Percentiles rank a stretch among this genome's conserved stretches.
Evolutionary conservation across 2,888 invertebrate species (phyloP).

Genomic region (Drosophila prolongata): DNA sequence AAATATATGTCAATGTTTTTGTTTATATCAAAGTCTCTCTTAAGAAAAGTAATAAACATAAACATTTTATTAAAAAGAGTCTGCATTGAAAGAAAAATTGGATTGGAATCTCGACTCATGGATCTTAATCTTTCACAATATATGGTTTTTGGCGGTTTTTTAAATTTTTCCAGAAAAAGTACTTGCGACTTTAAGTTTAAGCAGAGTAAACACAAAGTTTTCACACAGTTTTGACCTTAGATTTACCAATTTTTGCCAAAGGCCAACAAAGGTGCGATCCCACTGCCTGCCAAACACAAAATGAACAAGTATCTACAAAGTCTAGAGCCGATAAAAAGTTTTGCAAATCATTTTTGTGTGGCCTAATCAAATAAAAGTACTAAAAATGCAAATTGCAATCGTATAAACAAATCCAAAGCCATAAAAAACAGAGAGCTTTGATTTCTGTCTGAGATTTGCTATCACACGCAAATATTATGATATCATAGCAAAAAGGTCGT

Average conservation of each 20-base stretch:
- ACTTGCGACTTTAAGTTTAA: background rate
- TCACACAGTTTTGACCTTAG: conserved; percentile 3
- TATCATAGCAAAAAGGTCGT: background rate
- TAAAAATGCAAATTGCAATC: conserved; percentile 27
- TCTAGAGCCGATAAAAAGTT: conserved; percentile 8
- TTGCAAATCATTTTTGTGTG: conserved; percentile 20
- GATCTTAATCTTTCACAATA: background rate
- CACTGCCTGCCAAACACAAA: background rate
- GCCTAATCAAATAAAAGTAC: conserved; percentile 3
- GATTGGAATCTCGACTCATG: background rate
- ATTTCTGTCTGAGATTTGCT: conserved; percentile 10
- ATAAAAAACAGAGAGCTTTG: background rate
- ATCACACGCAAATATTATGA: background rate
- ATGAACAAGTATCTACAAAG: background rate
- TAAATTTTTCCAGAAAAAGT: background rate
- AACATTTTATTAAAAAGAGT: background rate
- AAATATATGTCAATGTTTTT: conserved; percentile 1
- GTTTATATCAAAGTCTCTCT: conserved; percentile 1
- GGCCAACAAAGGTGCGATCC: conserved; percentile 23
- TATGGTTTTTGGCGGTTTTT: background rate
- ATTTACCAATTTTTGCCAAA: background rate
- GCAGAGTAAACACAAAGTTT: background rate
- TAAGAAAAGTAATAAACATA: conserved; percentile 16
- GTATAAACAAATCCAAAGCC: conserved; percentile 6
- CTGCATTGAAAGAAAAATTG: background rate